Base-by-base conservation (phyloP, 92 coral and sea anemone genomes). In the Umimayanthus chanpuru region DNA sequence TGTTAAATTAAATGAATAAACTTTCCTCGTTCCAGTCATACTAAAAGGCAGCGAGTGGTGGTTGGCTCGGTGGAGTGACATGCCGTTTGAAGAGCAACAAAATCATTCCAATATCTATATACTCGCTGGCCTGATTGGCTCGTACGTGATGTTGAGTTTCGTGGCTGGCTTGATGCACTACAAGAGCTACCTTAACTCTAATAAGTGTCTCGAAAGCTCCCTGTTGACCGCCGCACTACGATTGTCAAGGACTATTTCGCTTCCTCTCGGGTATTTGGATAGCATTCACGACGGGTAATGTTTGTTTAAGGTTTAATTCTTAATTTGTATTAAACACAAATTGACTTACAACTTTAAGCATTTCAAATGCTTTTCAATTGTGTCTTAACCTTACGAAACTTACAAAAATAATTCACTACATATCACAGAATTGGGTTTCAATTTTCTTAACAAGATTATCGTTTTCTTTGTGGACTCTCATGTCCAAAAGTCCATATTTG, bases 41-140 rank as follows among this genome's bases (percentile, higher is more conserved):
- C 80, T 78, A 43, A 82, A 82, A 47, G 7, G 76, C 64, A 82
- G 86, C 23, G 86, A 82, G 86, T 82, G 76, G 76, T 82, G 86
- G 86, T 44, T 82, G 61, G 86, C 86, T 2, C 53, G 55, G 18
- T 82, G 86, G 86, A 82, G 76, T n/a, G 86, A 82, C 86, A 82
- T 82, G 86, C 55, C 86, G 61, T 82, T 40, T 70, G 76, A 82
- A 28, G 86, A 82, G 41, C 86, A 82, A 82, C 86, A 82, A 43
- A n/a, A 82, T 15, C 61, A 66, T 18, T 82, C 86, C 65, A 82
- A 82, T 28, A 82, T 82, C 50, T 36, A 47, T 32, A 68, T 82
- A 47, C 68, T 82, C 40, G 86, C 86, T 39, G 49, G 86, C 44
- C 43, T 82, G 77, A 72, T 82, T 28, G 74, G 72, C 77, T 82